Evolutionary conservation across 2,113 vertebrate genomes (phyloP), one percentile per base, ranked within the genome.

Genomic region (Noturus placidus): DNA sequence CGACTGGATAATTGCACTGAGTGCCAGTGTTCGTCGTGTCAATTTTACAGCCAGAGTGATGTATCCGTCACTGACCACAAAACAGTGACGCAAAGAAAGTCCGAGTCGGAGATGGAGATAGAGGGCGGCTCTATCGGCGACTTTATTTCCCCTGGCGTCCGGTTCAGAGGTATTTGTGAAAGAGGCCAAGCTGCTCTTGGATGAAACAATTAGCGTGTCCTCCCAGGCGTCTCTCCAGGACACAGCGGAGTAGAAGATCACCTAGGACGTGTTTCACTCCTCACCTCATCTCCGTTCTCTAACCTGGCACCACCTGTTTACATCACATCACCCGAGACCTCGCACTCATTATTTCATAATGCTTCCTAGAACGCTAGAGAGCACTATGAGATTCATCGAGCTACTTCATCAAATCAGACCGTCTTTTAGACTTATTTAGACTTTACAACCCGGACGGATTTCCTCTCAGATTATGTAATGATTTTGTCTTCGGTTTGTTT

Each of bases 141-240:
- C 88, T 87, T 94, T 92, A 94, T 92, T 91, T 91, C 89, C 92
- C 87, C 78, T 69, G 83, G 89, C 85, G 82, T 63, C 89, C 85
- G 87, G 86, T 90, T 93, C 76, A 78, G 85, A 92, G 82, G 88
- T 93, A 93, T 93, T 90, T 91, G 87, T 87, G 50, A 87, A 52
- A 89, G 38, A 88, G 87, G 89, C 86, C 81, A 85, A 89, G 90
- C 87, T 88, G 35, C 83, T 67, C 84, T 80, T 77, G 70, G 90
- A 92, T 91, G 86, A 92, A 94, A 91, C 89, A 91, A 92, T 93
- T 92, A 92, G 89, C 74, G 65, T 85, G 87, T 89, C 27, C 54
- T 86, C 72, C 20, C 63, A 85, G 69, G 57, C 69, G 79, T 38
- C 27, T 33, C n/a, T 80, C 76, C 89, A 57, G 63, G 88, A 87